These are phyloP conservation scores for Callinectes sapidus DNA, from an alignment of 2,888 invertebrate species.

Conservation along the genomic window DNA sequence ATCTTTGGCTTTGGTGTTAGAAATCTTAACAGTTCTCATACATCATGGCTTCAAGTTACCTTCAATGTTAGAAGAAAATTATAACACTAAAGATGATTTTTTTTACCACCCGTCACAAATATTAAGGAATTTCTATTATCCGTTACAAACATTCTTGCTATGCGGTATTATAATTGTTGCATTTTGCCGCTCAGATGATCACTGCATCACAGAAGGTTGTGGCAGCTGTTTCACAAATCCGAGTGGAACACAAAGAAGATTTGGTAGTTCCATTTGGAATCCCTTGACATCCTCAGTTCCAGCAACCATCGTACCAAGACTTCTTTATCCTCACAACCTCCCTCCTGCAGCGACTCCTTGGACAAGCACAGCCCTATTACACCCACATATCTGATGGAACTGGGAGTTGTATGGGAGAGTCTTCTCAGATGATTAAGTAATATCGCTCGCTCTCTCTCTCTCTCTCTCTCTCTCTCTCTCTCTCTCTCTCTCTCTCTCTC, in stretches of 20 bases:
- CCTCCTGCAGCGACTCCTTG: slow-evolving; percentile 23
- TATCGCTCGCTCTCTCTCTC: slow-evolving; percentile 22
- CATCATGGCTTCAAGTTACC: too few species aligned
- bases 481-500: slow-evolving; percentile 28
- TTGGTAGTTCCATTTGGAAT: slow-evolving; percentile 90
- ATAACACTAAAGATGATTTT: too few species aligned
- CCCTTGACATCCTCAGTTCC: slow-evolving; percentile 55
- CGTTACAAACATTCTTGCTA: not conserved
- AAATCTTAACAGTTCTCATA: too few species aligned
- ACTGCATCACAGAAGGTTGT: slow-evolving; percentile 74
- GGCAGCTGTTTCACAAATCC: slow-evolving; percentile 85
- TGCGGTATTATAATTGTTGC: not conserved
- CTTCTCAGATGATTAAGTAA: not conserved
- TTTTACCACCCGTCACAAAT: not conserved
- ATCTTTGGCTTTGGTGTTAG: too few species aligned
- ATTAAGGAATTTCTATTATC: not conserved
- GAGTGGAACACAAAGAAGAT: slow-evolving; percentile 91
- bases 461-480: slow-evolving; percentile 39
- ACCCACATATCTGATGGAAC: not conserved
- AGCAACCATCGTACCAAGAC: slow-evolving; percentile 49
- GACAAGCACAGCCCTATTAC: not conserved
- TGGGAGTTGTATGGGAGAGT: not conserved
- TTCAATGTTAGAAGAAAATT: too few species aligned
- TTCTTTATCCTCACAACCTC: slow-evolving; percentile 17
- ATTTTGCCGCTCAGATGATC: slow-evolving; percentile 49